Evolutionary conservation across 2,888 invertebrate genomes (phyloP), one percentile per base, ranked within the genome.

Genomic region (Drosophila multiciliata): DNA sequence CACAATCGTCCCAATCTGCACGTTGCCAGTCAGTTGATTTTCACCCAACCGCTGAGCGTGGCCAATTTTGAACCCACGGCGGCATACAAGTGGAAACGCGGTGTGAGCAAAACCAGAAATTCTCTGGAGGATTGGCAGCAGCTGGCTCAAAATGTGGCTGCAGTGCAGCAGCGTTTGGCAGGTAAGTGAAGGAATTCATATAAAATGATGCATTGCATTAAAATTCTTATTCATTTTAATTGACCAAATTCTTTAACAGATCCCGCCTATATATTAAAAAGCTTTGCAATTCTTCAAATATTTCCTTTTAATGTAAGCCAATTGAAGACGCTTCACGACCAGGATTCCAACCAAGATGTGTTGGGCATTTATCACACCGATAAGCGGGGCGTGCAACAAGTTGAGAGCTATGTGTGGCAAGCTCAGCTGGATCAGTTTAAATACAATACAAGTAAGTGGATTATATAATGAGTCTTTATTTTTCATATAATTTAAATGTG

Each of bases 221-320:
- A 49, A 15, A 2, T 5, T 5, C 2, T 1, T 29, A 11, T 26
- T 36, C 7, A 26, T 36, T 26, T 7, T 9, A 53, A 53, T 26
- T 26, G 3, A 29, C 15, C 8, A 50, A 40, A n/a, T 42, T 9
- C 12, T 38, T 62, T 20, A 1, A 23, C 40, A 73, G 75, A 91
- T 75, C 68, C 67, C 12, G 66, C 40, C 1, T 73, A 53, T 68
- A 82, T 90, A 42, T 66, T 93, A 45, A 80, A 90, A 17, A 83
- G 87, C 68, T 92, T 93, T 63, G 74, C 80, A 33, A n/a, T 91
- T 3, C 74, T 90, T 7, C 92, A 92, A 69, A 78, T 73, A 15
- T 52, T 93, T 5, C 52, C 69, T 0, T 68, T 83, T 1, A 69
- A 78, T 45, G 78, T 78, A 1, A 83, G 73, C 17, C 74, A 77